phyloP scores from a whole-genome alignment of 2,888 invertebrate genomes.

The Sussaba pulchella region DNA sequence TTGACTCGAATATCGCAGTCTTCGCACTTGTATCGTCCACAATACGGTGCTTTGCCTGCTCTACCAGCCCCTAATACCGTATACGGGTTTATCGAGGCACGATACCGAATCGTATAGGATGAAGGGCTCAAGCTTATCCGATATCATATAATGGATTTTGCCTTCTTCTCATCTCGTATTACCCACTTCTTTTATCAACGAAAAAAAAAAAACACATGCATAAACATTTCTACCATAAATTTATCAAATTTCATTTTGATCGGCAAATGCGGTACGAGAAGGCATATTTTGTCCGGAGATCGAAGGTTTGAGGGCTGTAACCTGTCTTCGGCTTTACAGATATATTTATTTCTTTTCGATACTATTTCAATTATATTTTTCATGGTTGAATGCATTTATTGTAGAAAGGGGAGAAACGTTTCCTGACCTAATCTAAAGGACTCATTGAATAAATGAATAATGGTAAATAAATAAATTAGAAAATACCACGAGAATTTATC shows the following conservation, averaged over 20 bases:
- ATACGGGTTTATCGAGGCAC: conserved; percentile 41
- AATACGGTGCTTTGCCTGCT: conserved; percentile 5
- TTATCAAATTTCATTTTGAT: conserved; percentile 12
- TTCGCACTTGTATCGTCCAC: conserved; percentile 13
- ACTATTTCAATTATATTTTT: not conserved
- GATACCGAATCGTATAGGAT: conserved; percentile 64
- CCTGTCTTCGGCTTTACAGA: not conserved
- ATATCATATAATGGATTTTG: conserved; percentile 62
- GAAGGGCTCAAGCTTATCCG: conserved; percentile 63
- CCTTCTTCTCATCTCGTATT: conserved; percentile 30
- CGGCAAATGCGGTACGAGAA: not conserved
- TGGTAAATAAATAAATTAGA: too few relatives aligned
- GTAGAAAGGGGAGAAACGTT: too few relatives aligned
- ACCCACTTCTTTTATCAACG: conserved; percentile 29
- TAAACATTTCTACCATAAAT: conserved; percentile 46
- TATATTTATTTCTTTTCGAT: not conserved
- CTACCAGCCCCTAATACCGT: conserved; percentile 1
- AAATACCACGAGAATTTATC: too few relatives aligned
- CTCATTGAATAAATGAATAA: too few relatives aligned
- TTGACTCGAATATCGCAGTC: conserved; percentile 27
- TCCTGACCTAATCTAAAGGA: too few relatives aligned
- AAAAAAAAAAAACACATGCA: conserved; percentile 1
- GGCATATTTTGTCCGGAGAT: not conserved
- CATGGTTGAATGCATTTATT: too few relatives aligned
- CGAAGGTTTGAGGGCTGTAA: not conserved